A percentile compares a stretch with the other conserved stretches of the same genome.
These are phyloP conservation scores for Dimorphilus gyrociliatus DNA, from an alignment of 2,888 invertebrate genomes.

Conservation along the genomic window DNA sequence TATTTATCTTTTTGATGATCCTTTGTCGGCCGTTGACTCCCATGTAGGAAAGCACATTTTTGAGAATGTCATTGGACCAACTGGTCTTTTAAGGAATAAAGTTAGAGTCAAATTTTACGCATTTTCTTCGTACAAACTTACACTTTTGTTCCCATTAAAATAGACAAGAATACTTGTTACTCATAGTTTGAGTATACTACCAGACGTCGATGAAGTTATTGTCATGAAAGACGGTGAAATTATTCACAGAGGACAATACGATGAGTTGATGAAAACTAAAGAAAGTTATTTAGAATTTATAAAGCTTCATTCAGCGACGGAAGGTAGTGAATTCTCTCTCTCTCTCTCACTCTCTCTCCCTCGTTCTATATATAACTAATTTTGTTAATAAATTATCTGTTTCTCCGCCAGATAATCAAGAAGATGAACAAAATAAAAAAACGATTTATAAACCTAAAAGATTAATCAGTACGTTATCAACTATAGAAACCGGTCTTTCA, in stretches of 20 bases:
- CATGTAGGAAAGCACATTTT: conserved; percentile 37
- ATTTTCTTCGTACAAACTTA: too few species aligned
- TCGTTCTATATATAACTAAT: too few species aligned
- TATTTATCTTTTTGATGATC: conserved; percentile 35
- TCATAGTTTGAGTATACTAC: conserved; percentile 33
- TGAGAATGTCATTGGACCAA: conserved; percentile 30
- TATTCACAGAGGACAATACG: conserved; percentile 23
- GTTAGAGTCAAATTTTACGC: too few species aligned
- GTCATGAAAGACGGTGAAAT: conserved; percentile 27
- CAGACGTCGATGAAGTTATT: conserved; percentile 30
- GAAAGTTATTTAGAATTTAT: conserved; percentile 30
- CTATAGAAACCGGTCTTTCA: too few species aligned
- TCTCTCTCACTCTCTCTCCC: too few species aligned
- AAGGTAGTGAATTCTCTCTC: too few species aligned
- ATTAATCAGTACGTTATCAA: too few species aligned
- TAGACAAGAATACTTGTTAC: conserved; percentile 35
- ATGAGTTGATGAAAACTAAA: conserved; percentile 19
- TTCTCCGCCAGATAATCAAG: too few species aligned
- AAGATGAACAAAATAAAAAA: too few species aligned
- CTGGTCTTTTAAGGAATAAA: conserved; percentile 21
- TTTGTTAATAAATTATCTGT: too few species aligned
- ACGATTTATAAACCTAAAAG: too few species aligned
- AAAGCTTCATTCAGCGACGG: conserved; percentile 20
- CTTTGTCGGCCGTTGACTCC: conserved; percentile 37
- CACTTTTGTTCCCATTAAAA: too few species aligned